Conservation (phyloP, 2,888 invertebrate species). For the Stenodera caucasica region DNA sequence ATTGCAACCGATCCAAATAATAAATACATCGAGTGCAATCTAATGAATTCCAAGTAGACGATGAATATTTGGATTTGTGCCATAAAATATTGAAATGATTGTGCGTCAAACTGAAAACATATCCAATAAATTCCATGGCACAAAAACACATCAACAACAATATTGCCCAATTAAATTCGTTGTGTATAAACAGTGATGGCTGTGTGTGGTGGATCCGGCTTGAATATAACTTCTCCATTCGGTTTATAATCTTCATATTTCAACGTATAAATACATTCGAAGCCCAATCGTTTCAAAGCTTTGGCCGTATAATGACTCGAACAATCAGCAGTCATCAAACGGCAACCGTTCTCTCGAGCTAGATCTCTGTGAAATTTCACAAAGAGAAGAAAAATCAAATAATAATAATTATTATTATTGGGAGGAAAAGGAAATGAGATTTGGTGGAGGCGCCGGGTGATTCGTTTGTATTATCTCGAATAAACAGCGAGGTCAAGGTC, state of each 20-base stretch:
- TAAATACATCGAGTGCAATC: too few relatives aligned
- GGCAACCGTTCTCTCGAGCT: conserved; percentile 59
- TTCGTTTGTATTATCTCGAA: background rate
- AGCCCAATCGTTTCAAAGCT: conserved; percentile 71
- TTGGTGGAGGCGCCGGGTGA: background rate
- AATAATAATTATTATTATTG: background rate
- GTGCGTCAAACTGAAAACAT: background rate
- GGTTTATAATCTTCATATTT: conserved; percentile 67
- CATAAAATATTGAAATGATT: background rate
- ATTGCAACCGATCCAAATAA: too few relatives aligned
- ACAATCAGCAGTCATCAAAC: conserved; percentile 71
- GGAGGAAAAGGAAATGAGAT: background rate
- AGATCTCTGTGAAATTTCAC: conserved; percentile 60
- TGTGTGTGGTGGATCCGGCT: conserved; percentile 60
- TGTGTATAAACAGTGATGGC: conserved; percentile 47
- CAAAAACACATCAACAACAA: background rate
- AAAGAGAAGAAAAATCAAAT: background rate
- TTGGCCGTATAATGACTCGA: conserved; percentile 76
- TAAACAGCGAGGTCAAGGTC: background rate
- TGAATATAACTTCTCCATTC: conserved; percentile 65
- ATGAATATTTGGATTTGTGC: background rate
- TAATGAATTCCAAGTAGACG: too few relatives aligned
- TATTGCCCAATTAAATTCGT: conserved; percentile 17
- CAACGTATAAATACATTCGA: conserved; percentile 66
- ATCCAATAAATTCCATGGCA: background rate